Evolutionary conservation across 2,888 invertebrate species (phyloP).

Genomic region (Nysson spinosus): DNA sequence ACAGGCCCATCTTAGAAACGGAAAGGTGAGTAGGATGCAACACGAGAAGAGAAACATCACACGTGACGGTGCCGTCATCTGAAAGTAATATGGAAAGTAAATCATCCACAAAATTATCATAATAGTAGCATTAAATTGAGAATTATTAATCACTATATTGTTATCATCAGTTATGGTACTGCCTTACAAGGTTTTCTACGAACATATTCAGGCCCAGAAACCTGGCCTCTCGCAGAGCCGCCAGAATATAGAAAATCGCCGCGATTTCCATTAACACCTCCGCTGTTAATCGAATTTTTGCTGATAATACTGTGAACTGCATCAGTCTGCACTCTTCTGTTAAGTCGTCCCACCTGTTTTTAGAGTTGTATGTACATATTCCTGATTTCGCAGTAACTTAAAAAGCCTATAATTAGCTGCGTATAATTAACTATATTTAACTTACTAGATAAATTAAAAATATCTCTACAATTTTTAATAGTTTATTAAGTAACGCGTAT

Average conservation of each 20-base stretch:
- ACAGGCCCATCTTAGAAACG: conserved; percentile 90
- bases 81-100: conserved; percentile 41
- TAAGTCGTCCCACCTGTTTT: conserved; percentile 83
- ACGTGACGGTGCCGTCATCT: conserved; percentile 93
- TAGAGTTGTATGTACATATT: no score
- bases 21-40: conserved; percentile 90
- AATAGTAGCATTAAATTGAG: neutral
- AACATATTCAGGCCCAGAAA: conserved; percentile 97
- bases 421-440: no score
- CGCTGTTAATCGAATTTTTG: conserved; percentile 85
- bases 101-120: neutral
- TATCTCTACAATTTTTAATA: no score
- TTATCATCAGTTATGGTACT: neutral
- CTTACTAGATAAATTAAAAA: no score
- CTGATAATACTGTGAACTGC: conserved; percentile 81
- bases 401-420: no score
- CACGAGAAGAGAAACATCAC: conserved; percentile 97
- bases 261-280: conserved; percentile 90
- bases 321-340: conserved; percentile 85
- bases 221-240: conserved; percentile 91
- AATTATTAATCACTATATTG: no score
- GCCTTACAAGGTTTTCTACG: conserved; percentile 93
- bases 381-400: no score
- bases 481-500: no score
- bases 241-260: conserved; percentile 89